Base-by-base conservation (phyloP, 2,113 vertebrate genomes). In the Ramphastos sulfuratus region DNA sequence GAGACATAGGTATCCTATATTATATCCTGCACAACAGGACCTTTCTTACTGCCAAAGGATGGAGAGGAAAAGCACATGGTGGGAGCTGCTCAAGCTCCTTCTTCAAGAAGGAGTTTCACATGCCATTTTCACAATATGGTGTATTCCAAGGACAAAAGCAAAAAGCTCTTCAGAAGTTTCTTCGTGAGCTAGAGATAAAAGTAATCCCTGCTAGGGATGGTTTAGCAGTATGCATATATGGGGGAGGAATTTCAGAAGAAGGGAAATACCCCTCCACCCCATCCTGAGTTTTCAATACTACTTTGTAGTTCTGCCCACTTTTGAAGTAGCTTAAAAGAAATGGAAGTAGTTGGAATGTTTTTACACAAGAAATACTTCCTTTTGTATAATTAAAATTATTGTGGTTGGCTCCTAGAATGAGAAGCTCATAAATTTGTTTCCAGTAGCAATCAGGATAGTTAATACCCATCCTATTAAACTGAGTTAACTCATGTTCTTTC, bases 331-430 rank as follows among this genome's bases (percentile, higher is more conserved):
- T 96, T 96, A 69, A 96, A 94, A 96, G 94, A 94, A 91, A 92
- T 96, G 80, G 90, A 96, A 96, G 95, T 89, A 86, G 87, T 94
- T 96, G 95, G 95, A 96, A 96, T 95, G 94, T 93, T 92, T 96
- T 96, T 94, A 90, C 66, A 93, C 59, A 56, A 90, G 72, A 96
- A 96, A 95, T 94, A 82, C 95, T 96, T 96, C 96, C 94, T 95
- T 94, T 94, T 95, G 94, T 91, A 81, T 96, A 96, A 96, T 96
- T 95, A 96, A 96, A 94, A 92, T 95, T 95, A 94, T 84, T 96
- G 95, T 94, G 91, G 91, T 96, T 94, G 93, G 90, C 91, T 95
- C 58, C 76, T 77, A 90, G 77, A 94, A 42, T 35, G 75, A 95
- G 87, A 91, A 46, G 50, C 82, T 95, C 76, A 75, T 78, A 83